Evolutionary conservation across 2,113 vertebrate genomes (phyloP), one percentile per base, ranked within the genome.

Genomic region (Scolopax mira): DNA sequence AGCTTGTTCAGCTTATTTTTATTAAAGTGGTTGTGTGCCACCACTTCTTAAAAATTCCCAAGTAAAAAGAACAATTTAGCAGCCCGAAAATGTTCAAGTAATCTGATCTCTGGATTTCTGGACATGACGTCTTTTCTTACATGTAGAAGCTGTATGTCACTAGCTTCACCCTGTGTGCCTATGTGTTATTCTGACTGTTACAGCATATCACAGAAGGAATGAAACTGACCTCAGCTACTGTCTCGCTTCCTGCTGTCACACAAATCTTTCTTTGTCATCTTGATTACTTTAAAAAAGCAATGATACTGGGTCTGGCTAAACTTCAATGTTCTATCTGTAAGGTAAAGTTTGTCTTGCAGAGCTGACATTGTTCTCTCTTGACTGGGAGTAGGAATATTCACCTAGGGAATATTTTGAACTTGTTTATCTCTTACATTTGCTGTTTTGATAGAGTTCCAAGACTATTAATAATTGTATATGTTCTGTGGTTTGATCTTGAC

Each of bases 121-220:
- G 16, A 33, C 4, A 5, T 35, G 31, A 22, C 3, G 10, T 30
- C 3, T 77, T 83, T 80, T 62, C 31, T 80, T 46, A 19, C 7
- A 13, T 3, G 5, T 7, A 22, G 30, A 90, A 88, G 6, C 13
- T 57, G 18, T 4, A 7, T 9, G 17, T 19, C 17, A 31, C 11
- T 66, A 54, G 2, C 31, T n/a, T 49, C 19, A n/a, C 4, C 19
- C 7, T 0, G 0, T 22, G 18, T 21, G 1, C 2, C 0, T 24
- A 15, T 2, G 2, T 41, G 37, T 42, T 62, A 19, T 18, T 79
- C 33, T 55, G 11, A 48, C n/a, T 81, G 23, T 35, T 46, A 30
- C 10, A 77, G 41, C 9, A 4, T 30, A 27, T 44, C 49, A 42
- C 23, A 82, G 66, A 67, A 75, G 19, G 42, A 28, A 17, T 49